Base-by-base conservation (phyloP, 2,797 vertebrate species). In the Cephalopachus bancanus region DNA sequence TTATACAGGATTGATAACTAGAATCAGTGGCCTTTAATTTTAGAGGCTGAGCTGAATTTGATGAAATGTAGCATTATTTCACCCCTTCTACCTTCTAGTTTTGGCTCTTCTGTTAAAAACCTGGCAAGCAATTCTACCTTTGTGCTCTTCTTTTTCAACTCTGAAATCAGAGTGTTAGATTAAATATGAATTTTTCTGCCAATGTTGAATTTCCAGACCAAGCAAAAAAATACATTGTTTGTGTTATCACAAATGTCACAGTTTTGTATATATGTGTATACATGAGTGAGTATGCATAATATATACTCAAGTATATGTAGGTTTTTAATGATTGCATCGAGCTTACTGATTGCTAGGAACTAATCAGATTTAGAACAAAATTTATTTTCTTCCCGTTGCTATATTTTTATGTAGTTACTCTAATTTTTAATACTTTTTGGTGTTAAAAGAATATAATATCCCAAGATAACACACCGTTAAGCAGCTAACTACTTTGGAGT, bases 121-220 rank as follows among this genome's bases (percentile, higher is more conserved):
- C 71, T 62, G 11, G 28, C 60, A 85, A 84, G 9, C 90, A 79
- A 72, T 16, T 81, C 93, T 57, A 69, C 10, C 79, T 95, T 91
- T 26, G 44, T 95, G 24, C 24, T 75, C 89, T 88, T 79, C 67
- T 81, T 85, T 33, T 89, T 83, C 20, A 78, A 59, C 17, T 71
- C 55, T 75, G 28, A 64, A 83, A 64, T 72, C 11, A 33, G 20
- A 91, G 53, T 72, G 19, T 91, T 91, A 75, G 19, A 15, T 89
- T 74, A 83, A 76, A 49, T 93, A 65, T 71, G 62, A 49, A 22
- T 81, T n/a, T 76, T 10, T 30, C 30, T 88, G n/a, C 69, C 28
- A 60, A 4, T 69, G 75, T 64, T 65, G 5, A 49, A 24, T 97
- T 95, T 92, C 72, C 94, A 84, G 92, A 89, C 64, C n/a, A 86